Percentiles rank a stretch among this genome's conserved stretches.
phyloP scores from a whole-genome alignment of 2,888 invertebrate species.

The Theretra japonica region DNA sequence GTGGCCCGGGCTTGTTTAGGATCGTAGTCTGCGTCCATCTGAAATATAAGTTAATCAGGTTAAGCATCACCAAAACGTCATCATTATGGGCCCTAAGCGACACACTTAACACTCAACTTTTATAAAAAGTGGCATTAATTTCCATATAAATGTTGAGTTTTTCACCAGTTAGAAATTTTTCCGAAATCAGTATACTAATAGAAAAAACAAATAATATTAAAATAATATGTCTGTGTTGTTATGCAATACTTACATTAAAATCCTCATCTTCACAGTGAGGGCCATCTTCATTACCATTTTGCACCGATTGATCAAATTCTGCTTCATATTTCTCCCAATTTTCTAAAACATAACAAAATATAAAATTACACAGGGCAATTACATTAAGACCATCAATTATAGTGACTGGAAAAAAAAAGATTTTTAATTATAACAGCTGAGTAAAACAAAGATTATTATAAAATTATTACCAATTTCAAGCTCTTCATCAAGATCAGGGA shows the following conservation, averaged over 20 bases:
- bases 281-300: constrained; percentile 51
- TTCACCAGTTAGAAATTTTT: too few species aligned
- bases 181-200: too few species aligned
- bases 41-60: constrained; percentile 39
- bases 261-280: constrained; percentile 92
- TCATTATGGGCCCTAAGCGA: too few species aligned
- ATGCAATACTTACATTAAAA: constrained; percentile 86
- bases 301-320: constrained; percentile 47
- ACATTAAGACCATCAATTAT: too few species aligned
- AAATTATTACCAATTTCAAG: constrained; percentile 81
- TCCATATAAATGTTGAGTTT: too few species aligned
- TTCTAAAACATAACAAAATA: constrained; percentile 68
- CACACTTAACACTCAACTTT: too few species aligned
- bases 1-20: constrained; percentile 78
- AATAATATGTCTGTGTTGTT: too few species aligned
- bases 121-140: too few species aligned
- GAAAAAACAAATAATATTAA: too few species aligned
- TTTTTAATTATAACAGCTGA: too few species aligned
- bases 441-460: not conserved
- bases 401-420: too few species aligned
- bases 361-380: not conserved
- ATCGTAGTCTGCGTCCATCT: constrained; percentile 96
- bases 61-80: too few species aligned
- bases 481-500: constrained; percentile 92
- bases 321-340: constrained; percentile 88